phyloP scores from a whole-genome alignment of 2,797 vertebrate genomes.

The Sebastolobus alascanus region DNA sequence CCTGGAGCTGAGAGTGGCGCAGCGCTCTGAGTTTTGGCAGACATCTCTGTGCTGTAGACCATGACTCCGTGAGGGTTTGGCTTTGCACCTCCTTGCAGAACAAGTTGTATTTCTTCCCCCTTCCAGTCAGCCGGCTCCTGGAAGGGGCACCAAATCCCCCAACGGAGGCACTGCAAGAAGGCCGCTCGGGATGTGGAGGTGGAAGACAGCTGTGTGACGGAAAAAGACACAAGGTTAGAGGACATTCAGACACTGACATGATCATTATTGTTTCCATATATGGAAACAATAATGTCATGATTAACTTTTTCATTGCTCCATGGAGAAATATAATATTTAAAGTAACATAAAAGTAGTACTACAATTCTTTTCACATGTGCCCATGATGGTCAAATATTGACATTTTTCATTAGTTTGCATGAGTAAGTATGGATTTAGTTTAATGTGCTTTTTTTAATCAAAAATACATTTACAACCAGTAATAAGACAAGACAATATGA shows the following conservation, averaged over 20 bases:
- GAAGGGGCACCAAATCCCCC: conserved; percentile 90
- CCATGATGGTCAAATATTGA: neutral
- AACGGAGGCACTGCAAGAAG: conserved; percentile 90
- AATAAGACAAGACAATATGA: neutral
- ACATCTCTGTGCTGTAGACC: conserved; percentile 85
- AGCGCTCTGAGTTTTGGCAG: conserved; percentile 65
- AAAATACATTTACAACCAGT: neutral
- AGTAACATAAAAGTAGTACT: neutral
- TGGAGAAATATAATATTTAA: neutral
- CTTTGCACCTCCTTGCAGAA: conserved; percentile 85
- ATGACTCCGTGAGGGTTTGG: conserved; percentile 87
- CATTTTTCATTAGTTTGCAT: neutral
- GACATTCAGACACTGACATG: neutral
- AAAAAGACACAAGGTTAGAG: conserved; percentile 26
- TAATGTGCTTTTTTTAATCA: neutral
- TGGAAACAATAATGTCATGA: neutral
- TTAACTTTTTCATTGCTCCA: neutral
- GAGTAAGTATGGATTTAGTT: neutral
- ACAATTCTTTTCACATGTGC: neutral
- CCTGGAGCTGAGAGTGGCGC: conserved; percentile 32
- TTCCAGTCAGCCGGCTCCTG: conserved; percentile 49
- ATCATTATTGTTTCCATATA: neutral
- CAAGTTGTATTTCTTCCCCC: conserved; percentile 80
- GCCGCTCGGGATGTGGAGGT: conserved; percentile 75
- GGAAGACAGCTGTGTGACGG: conserved; percentile 76